These are phyloP conservation scores for Agraylea sexmaculata DNA, from an alignment of 1,140 invertebrate genomes.

Conservation along the genomic window DNA sequence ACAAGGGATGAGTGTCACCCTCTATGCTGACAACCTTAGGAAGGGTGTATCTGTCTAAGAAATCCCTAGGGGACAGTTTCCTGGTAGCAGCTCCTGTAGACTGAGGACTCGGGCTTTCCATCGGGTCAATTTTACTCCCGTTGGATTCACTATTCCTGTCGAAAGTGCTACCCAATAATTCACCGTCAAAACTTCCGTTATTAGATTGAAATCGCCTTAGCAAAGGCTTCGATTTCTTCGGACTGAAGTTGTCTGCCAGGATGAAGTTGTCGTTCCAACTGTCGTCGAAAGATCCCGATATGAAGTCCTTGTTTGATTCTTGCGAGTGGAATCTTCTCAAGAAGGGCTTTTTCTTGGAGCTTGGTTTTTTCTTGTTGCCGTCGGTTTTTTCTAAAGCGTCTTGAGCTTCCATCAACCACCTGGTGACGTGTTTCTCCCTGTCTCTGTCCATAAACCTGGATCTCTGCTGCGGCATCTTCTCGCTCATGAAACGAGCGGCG, in stretches of 20 bases:
- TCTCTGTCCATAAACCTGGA: constrained; percentile 36
- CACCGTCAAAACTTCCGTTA: constrained; percentile 10
- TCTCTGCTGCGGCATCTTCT: constrained; percentile 19
- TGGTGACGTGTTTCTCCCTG: constrained; percentile 33
- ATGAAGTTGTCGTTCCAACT: constrained; percentile 40
- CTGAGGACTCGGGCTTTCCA: constrained; percentile 11
- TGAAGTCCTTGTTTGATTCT: constrained; percentile 27
- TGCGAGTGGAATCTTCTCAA: constrained; percentile 25
- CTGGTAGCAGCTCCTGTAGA: constrained; percentile 10
- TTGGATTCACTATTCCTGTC: constrained; percentile 20
- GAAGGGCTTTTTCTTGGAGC: constrained; percentile 28
- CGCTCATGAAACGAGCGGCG: constrained; percentile 37
- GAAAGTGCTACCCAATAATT: constrained; percentile 6
- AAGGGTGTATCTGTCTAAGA: constrained; percentile 43
- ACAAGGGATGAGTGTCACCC: constrained; percentile 37
- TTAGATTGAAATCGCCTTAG: constrained; percentile 18
- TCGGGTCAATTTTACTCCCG: constrained; percentile 12
- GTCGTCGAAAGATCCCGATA: constrained; percentile 26
- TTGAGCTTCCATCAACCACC: constrained; percentile 40
- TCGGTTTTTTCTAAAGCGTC: constrained; percentile 35
- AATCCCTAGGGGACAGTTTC: constrained; percentile 36
- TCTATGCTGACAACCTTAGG: constrained; percentile 43
- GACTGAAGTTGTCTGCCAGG: constrained; percentile 31
- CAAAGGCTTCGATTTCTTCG: constrained; percentile 33
- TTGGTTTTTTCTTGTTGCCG: constrained; percentile 30